These are phyloP conservation scores for Papio anubis DNA, from an alignment of 2,113 vertebrate genomes.

Conservation along the genomic window DNA sequence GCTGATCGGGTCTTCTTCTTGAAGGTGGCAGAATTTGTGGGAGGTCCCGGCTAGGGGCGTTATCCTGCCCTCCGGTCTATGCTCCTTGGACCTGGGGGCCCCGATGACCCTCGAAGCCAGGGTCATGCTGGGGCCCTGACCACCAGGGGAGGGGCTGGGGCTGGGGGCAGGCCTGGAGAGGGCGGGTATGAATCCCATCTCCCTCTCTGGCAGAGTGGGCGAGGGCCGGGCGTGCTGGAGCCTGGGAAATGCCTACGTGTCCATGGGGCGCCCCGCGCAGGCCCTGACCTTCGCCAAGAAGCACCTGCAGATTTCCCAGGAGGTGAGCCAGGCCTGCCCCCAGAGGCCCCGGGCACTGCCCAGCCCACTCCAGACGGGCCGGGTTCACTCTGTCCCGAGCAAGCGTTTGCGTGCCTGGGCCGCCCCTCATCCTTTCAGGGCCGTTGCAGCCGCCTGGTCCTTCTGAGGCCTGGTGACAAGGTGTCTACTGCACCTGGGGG, in stretches of 20 bases:
- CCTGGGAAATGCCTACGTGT: constrained; percentile 95
- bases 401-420: rapidly evolving
- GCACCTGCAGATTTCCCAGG: constrained; percentile 95
- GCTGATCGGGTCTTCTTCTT: not conserved
- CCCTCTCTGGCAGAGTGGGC: constrained; percentile 88
- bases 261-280: constrained; percentile 92
- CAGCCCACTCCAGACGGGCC: rapidly evolving
- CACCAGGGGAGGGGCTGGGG: not conserved
- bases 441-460: rapidly evolving
- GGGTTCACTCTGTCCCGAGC: not conserved
- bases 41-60: not conserved
- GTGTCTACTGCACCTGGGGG: rapidly evolving
- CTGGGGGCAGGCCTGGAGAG: not conserved
- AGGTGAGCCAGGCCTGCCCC: constrained; percentile 83
- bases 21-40: not conserved
- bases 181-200: not conserved
- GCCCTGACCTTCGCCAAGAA: constrained; percentile 93
- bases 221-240: constrained; percentile 99
- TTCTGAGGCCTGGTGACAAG: too few species aligned
- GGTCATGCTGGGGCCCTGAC: too few species aligned
- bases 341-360: rapidly evolving
- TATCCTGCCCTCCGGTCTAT: rapidly evolving
- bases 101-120: not conserved
- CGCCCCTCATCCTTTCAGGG: rapidly evolving
- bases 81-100: not conserved